Evolutionary conservation across 92 coral and sea anemone genomes (phyloP).

Genomic region (Phenganax subtilis): DNA sequence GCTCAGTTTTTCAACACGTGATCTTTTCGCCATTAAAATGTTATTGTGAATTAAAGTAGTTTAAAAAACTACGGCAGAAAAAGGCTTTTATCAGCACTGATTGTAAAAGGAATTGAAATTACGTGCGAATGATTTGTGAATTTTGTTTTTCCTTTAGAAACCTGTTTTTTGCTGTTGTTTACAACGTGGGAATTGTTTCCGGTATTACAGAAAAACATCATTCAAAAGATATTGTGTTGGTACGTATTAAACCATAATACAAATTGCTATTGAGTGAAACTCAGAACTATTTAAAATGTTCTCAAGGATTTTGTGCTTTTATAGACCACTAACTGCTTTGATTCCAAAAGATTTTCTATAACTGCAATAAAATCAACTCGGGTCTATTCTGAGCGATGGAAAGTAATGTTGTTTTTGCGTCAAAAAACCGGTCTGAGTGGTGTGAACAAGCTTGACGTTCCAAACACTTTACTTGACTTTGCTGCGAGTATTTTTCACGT

Average conservation of each 20-base stretch:
- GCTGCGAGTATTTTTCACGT: too few species aligned
- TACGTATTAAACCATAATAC: not conserved
- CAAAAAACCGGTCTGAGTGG: not conserved
- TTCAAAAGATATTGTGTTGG: not conserved
- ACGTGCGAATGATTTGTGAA: not conserved
- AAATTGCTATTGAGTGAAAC: not conserved
- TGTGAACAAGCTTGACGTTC: not conserved
- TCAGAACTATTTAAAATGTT: not conserved
- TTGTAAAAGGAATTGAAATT: not conserved
- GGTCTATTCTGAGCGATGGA: not conserved
- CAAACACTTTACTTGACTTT: too few species aligned
- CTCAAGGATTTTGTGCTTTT: not conserved
- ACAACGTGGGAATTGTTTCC: not conserved
- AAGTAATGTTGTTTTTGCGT: not conserved
- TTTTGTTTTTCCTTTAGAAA: not conserved
- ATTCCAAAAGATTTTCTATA: not conserved
- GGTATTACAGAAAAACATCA: not conserved
- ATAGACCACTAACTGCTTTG: too few species aligned
- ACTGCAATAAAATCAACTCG: not conserved
- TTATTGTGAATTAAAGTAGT: not conserved
- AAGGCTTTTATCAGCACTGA: not conserved
- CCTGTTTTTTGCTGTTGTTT: constrained; percentile 8
- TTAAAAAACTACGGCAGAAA: not conserved
- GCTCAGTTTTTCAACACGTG: constrained; percentile 36
- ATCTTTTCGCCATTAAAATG: not conserved